Conservation (phyloP, 2,113 vertebrate genomes). For the Spea multiplicata region DNA sequence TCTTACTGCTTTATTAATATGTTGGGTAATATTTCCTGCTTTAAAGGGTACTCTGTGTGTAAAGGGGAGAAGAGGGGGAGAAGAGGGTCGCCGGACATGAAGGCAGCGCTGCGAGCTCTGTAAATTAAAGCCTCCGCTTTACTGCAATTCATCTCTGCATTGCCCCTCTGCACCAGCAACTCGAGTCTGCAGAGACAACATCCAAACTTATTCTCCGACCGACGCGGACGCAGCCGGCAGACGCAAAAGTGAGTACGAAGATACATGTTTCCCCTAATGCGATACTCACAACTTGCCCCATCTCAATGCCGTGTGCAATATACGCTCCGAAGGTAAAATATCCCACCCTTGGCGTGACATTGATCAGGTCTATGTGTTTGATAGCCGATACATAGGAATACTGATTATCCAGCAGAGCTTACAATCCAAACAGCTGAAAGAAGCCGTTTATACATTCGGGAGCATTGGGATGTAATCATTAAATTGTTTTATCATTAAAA, state of each 20-base stretch:
- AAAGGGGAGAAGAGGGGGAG: not conserved
- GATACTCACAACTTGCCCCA: too few relatives aligned
- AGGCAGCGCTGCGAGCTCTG: constrained; percentile 43
- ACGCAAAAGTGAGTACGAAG: not conserved
- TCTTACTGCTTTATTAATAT: not conserved
- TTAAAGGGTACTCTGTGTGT: not conserved
- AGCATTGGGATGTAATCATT: too few relatives aligned
- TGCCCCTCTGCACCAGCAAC: constrained; percentile 20
- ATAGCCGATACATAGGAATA: too few relatives aligned
- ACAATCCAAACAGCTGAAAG: too few relatives aligned
- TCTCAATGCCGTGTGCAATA: too few relatives aligned
- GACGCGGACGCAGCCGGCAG: not conserved
- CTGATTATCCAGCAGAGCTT: too few relatives aligned
- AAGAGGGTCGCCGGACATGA: not conserved
- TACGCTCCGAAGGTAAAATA: too few relatives aligned
- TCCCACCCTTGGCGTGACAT: too few relatives aligned
- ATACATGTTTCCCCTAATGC: too few relatives aligned
- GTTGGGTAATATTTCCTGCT: not conserved
- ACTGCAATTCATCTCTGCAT: constrained; percentile 45
- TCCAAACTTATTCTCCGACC: not conserved
- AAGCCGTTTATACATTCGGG: too few relatives aligned
- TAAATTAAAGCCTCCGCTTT: constrained; percentile 35
- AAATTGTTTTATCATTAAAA: too few relatives aligned
- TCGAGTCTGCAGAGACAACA: not conserved
- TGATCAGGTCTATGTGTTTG: too few relatives aligned